These are phyloP conservation scores for Panagrolaimus sp. DNA, from an alignment of 1,140 invertebrate genomes.

Conservation along the genomic window DNA sequence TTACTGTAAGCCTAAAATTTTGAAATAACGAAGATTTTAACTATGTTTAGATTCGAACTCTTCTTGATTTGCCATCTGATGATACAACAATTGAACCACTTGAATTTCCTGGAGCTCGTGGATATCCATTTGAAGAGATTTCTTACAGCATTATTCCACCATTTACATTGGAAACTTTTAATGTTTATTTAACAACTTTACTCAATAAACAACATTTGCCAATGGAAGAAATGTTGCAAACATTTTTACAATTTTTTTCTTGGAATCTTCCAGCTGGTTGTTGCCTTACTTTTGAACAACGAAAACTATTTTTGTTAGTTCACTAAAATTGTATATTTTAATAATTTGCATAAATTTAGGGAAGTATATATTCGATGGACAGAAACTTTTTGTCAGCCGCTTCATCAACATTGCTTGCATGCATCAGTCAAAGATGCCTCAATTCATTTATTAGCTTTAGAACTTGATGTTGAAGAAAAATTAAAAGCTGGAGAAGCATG, in stretches of 20 bases:
- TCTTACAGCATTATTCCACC: not conserved
- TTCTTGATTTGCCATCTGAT: not conserved
- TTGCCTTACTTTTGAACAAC: not conserved
- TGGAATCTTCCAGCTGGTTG: not conserved
- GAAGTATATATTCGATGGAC: not conserved
- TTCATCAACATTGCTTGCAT: not conserved
- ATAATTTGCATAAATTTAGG: not conserved
- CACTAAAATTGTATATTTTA: not conserved
- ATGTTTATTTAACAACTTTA: not conserved
- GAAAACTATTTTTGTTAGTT: slow-evolving; percentile 7
- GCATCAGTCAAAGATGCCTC: not conserved
- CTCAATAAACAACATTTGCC: not conserved
- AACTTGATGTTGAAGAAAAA: not conserved
- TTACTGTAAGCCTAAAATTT: too few species aligned
- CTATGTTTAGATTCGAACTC: not conserved
- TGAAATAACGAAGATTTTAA: too few species aligned
- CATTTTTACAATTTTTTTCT: not conserved
- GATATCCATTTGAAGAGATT: not conserved
- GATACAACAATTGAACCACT: not conserved
- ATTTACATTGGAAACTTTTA: not conserved
- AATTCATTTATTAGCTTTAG: not conserved
- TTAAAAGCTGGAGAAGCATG: not conserved
- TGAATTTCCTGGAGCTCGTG: not conserved
- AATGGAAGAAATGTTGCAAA: not conserved
- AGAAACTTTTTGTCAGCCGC: not conserved